These are phyloP conservation scores for Hyaena hyaena DNA, from an alignment of 2,113 vertebrate genomes.

Conservation along the genomic window DNA sequence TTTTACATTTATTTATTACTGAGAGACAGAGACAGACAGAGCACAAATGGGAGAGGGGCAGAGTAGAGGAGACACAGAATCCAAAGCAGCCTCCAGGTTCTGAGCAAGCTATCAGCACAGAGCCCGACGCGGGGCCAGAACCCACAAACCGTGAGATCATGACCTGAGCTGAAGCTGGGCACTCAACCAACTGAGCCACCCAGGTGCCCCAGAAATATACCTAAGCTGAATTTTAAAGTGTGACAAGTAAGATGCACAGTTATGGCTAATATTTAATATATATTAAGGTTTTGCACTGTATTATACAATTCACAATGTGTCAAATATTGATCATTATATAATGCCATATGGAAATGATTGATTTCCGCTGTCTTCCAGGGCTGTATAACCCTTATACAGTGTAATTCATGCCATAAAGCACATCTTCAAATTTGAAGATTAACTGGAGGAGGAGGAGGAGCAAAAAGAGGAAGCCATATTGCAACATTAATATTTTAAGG, in stretches of 20 bases:
- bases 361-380: neutral
- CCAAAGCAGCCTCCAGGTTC: no score
- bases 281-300: neutral
- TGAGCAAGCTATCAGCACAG: no score
- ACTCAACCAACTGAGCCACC: no score
- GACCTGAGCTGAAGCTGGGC: no score
- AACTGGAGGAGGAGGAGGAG: neutral
- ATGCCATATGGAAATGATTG: neutral
- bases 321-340: neutral
- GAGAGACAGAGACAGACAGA: no score
- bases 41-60: no score
- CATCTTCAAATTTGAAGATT: neutral
- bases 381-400: neutral
- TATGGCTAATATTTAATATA: neutral
- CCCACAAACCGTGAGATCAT: no score
- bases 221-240: neutral
- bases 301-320: neutral
- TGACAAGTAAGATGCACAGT: neutral
- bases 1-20: no score
- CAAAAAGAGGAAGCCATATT: neutral
- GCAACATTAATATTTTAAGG: neutral
- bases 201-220: neutral
- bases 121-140: no score
- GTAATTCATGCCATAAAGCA: neutral
- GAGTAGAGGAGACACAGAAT: no score